These are phyloP conservation scores for Palythoa grandiflora DNA, from an alignment of 92 coral and sea anemone genomes.

Conservation along the genomic window DNA sequence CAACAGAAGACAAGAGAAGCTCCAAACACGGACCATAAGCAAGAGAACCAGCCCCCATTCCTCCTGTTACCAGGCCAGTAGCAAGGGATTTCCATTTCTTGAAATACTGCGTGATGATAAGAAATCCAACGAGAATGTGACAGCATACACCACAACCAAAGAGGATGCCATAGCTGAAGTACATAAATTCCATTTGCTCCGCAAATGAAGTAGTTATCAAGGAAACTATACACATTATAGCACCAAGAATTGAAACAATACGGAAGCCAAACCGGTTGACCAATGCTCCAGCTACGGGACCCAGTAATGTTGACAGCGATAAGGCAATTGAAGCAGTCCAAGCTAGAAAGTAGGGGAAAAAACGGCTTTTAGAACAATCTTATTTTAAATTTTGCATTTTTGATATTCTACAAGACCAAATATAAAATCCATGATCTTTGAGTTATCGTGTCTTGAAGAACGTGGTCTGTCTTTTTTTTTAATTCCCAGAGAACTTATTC, in stretches of 20 bases:
- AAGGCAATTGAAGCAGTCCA: no score
- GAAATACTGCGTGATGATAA: conserved; percentile 61
- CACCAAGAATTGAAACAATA: conserved; percentile 15
- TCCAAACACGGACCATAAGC: conserved; percentile 65
- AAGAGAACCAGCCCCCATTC: conserved; percentile 70
- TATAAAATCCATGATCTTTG: no score
- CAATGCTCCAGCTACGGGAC: no score
- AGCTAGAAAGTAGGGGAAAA: no score
- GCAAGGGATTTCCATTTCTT: conserved; percentile 67
- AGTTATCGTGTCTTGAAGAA: no score
- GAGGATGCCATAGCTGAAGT: conserved; percentile 32
- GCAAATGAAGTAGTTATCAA: conserved; percentile 13
- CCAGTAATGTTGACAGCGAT: no score
- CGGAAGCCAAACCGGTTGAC: conserved; percentile 36
- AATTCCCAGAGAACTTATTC: no score
- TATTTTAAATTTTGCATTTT: no score
- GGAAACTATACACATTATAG: conserved; percentile 1
- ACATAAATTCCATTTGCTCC: conserved; percentile 20
- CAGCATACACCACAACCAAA: conserved; percentile 73
- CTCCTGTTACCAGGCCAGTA: conserved; percentile 69
- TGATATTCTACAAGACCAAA: no score
- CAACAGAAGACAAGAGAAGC: conserved; percentile 52
- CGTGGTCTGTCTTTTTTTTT: no score
- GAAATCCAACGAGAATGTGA: conserved; percentile 56
- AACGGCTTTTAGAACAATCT: no score